phyloP scores from a whole-genome alignment of 1,140 invertebrate genomes.

The Drosophila sp. region DNA sequence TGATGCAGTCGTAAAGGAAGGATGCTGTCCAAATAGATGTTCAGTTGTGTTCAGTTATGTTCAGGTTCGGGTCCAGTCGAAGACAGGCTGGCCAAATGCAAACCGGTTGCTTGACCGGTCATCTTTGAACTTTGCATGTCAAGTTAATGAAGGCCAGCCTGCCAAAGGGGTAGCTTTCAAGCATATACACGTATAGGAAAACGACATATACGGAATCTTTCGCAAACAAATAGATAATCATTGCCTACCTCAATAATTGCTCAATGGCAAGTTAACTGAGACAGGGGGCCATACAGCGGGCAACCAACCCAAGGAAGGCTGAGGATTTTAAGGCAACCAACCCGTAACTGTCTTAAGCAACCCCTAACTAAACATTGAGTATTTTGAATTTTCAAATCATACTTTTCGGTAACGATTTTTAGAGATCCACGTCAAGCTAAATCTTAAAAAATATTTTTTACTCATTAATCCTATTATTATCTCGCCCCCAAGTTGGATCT shows the following conservation, averaged over 20 bases:
- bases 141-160: constrained; percentile 54
- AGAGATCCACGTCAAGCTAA: background rate
- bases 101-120: constrained; percentile 68
- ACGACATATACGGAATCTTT: constrained; percentile 9
- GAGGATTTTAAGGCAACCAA: constrained; percentile 23
- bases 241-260: constrained; percentile 78
- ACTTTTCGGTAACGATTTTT: constrained; percentile 53
- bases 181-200: constrained; percentile 1
- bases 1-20: constrained; percentile 15
- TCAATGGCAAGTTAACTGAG: constrained; percentile 41
- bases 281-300: background rate
- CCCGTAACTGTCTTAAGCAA: constrained; percentile 25
- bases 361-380: constrained; percentile 43
- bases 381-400: constrained; percentile 57
- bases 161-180: constrained; percentile 36
- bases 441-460: constrained; percentile 26
- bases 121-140: constrained; percentile 73
- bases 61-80: constrained; percentile 63
- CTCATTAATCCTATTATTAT: constrained; percentile 35
- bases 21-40: constrained; percentile 49
- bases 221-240: constrained; percentile 46
- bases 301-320: constrained; percentile 49
- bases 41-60: constrained; percentile 21
- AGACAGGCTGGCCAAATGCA: constrained; percentile 73
- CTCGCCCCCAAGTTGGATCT: constrained; percentile 22